These are phyloP conservation scores for Diarsia rubi DNA, from an alignment of 2,888 invertebrate genomes.

Conservation along the genomic window DNA sequence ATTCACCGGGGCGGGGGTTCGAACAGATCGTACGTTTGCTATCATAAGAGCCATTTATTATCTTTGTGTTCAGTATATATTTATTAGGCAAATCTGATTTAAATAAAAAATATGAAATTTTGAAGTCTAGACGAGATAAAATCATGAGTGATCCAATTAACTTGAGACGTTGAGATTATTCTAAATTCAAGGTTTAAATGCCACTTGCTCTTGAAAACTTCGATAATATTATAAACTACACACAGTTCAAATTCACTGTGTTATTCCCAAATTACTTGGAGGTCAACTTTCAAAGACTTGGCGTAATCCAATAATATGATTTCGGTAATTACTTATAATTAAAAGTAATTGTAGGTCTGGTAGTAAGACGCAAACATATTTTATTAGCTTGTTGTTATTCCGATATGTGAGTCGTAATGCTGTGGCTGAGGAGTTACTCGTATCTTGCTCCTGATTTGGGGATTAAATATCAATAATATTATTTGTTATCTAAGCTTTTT, in stretches of 20 bases:
- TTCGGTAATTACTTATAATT: conserved; percentile 15
- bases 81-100: not conserved
- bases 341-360: conserved; percentile 11
- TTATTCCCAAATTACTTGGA: not conserved
- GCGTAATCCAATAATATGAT: conserved; percentile 4
- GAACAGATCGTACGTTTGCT: not conserved
- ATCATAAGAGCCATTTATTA: not conserved
- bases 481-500: not conserved
- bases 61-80: not conserved
- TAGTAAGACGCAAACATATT: conserved; percentile 8
- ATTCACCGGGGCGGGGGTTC: not conserved
- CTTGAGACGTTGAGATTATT: conserved; percentile 19
- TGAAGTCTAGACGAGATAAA: conserved; percentile 37
- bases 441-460: not conserved
- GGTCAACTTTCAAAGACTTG: conserved; percentile 28
- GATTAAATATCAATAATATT: not conserved
- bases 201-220: conserved; percentile 30
- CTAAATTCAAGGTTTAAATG: conserved; percentile 16
- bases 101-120: conserved; percentile 15
- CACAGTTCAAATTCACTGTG: conserved; percentile 19
- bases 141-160: conserved; percentile 37
- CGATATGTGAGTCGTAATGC: not conserved
- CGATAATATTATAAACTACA: conserved; percentile 40
- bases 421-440: not conserved
- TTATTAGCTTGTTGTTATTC: conserved; percentile 29